These are phyloP conservation scores for Drosophila tripunctata DNA, from an alignment of 2,888 invertebrate genomes.

Conservation along the genomic window DNA sequence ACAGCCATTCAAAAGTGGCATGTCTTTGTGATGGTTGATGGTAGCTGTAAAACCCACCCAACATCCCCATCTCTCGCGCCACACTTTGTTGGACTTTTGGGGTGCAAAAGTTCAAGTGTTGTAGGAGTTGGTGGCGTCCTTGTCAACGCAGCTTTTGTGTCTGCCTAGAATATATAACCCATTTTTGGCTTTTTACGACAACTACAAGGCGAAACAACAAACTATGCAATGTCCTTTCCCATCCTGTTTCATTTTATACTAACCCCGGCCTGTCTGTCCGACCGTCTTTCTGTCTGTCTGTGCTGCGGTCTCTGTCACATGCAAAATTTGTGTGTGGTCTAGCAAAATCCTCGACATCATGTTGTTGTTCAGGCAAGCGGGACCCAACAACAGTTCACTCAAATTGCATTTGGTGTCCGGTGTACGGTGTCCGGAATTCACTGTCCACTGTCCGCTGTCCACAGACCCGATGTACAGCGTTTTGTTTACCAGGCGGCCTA, in stretches of 20 bases:
- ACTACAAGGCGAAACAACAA: slow-evolving; percentile 62
- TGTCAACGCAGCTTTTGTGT: slow-evolving; percentile 78
- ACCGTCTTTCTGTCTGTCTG: slow-evolving; percentile 18
- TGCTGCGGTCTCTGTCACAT: slow-evolving; percentile 58
- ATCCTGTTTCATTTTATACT: slow-evolving; percentile 11
- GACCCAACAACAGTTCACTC: slow-evolving; percentile 76
- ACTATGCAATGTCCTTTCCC: slow-evolving; percentile 34
- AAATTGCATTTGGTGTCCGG: slow-evolving; percentile 74
- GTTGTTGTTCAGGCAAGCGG: slow-evolving; percentile 71
- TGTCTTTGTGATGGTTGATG: slow-evolving; percentile 57
- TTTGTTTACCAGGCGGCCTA: slow-evolving; percentile 56
- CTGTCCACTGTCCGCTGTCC: slow-evolving; percentile 7
- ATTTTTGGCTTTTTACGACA: slow-evolving; percentile 76
- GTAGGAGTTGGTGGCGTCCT: slow-evolving; percentile 62
- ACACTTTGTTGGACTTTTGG: slow-evolving; percentile 10
- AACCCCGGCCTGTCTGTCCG: background rate
- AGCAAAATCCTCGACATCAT: slow-evolving; percentile 54
- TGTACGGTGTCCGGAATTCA: slow-evolving; percentile 2
- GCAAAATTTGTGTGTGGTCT: slow-evolving; percentile 70
- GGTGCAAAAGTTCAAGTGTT: slow-evolving; percentile 64
- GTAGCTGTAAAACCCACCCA: background rate
- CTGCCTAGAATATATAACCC: slow-evolving; percentile 76
- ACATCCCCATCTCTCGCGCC: no score
- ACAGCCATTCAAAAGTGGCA: slow-evolving; percentile 55
- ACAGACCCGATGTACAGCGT: slow-evolving; percentile 44